These are phyloP conservation scores for Lithophane socia DNA, from an alignment of 2,888 invertebrate genomes.

Conservation along the genomic window DNA sequence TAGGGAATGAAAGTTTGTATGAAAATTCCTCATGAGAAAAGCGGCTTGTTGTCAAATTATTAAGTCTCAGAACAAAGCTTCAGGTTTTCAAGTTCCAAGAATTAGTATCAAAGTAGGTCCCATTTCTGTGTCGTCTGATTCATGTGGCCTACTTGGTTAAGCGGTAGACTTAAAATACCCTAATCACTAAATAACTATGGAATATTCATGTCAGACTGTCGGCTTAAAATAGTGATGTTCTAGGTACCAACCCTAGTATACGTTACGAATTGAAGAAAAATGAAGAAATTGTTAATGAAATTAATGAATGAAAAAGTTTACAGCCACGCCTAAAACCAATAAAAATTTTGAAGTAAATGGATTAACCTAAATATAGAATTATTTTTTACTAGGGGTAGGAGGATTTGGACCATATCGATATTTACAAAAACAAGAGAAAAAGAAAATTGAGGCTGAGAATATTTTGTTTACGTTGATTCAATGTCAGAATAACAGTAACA, in stretches of 20 bases:
- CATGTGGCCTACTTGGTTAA: slow-evolving; percentile 20
- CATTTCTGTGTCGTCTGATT: slow-evolving; percentile 2
- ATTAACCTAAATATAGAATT: not conserved
- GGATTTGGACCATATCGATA: not conserved
- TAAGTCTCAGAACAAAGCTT: not conserved
- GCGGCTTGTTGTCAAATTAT: not conserved
- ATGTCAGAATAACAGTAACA: not conserved
- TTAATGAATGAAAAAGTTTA: not conserved
- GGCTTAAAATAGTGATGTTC: slow-evolving; percentile 59
- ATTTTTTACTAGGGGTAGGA: not conserved
- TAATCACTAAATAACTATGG: slow-evolving; percentile 50
- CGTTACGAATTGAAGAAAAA: not conserved
- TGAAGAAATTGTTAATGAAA: not conserved
- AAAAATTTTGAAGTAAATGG: not conserved
- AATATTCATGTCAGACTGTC: slow-evolving; percentile 68
- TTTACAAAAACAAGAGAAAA: not conserved
- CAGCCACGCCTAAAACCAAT: not conserved
- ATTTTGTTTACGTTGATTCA: not conserved
- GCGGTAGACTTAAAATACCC: slow-evolving; percentile 28
- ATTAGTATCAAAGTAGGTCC: not conserved
- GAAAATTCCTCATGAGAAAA: not conserved
- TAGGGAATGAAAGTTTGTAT: not conserved
- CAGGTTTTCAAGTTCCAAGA: not conserved
- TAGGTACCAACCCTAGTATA: slow-evolving; percentile 2
- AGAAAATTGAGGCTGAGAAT: not conserved